These are phyloP conservation scores for Druon quercuslanigerum DNA, from an alignment of 1,140 invertebrate species.

Conservation along the genomic window DNA sequence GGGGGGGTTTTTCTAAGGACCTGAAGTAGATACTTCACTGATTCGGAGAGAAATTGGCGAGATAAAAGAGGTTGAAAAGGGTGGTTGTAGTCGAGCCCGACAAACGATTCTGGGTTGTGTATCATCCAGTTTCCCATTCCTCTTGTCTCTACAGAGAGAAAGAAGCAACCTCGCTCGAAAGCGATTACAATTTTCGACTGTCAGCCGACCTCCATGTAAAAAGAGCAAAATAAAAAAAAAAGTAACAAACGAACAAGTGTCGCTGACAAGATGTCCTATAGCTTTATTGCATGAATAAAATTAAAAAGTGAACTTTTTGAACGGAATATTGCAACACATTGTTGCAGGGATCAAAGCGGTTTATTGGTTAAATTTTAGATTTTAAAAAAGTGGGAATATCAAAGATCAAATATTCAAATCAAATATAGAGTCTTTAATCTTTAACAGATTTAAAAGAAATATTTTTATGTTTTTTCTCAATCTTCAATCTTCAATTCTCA, in stretches of 20 bases:
- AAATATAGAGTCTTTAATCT: too few relatives aligned
- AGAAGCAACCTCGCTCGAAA: not conserved
- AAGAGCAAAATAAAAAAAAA: not conserved
- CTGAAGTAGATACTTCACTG: constrained; percentile 5
- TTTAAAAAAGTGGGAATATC: too few relatives aligned
- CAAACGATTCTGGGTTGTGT: constrained; percentile 25
- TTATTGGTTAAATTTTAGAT: too few relatives aligned
- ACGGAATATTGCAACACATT: too few relatives aligned
- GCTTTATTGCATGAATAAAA: not conserved
- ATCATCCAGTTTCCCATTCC: constrained; percentile 14
- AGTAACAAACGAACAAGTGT: constrained; percentile 15
- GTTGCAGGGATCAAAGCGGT: too few relatives aligned
- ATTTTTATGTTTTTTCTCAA: too few relatives aligned
- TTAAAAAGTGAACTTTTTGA: too few relatives aligned
- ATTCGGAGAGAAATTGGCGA: constrained; percentile 9
- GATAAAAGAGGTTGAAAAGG: constrained; percentile 1
- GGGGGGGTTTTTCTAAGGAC: not conserved
- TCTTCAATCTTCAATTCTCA: too few relatives aligned
- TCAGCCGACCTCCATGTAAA: not conserved
- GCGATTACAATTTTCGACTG: constrained; percentile 28
- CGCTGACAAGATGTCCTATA: not conserved
- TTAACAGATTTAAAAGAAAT: too few relatives aligned
- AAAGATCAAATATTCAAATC: too few relatives aligned
- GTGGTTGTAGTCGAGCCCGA: not conserved
- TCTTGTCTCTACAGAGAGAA: constrained; percentile 18